These are phyloP conservation scores for Pardosa pseudoannulata DNA, from an alignment of 2,888 invertebrate genomes.

Conservation along the genomic window DNA sequence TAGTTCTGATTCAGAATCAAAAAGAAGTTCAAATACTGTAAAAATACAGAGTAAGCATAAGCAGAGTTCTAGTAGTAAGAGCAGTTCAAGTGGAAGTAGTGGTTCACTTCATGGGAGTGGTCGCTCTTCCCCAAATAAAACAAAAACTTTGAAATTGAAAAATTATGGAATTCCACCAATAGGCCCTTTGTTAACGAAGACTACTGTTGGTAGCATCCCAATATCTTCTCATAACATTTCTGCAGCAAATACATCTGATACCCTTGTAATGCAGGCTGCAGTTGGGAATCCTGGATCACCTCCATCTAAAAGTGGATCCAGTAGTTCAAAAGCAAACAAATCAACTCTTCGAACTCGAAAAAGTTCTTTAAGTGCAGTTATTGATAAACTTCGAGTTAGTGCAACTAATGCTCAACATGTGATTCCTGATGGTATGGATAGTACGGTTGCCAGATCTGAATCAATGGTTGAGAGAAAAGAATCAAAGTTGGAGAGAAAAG, in stretches of 20 bases:
- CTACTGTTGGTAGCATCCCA: constrained; percentile 42
- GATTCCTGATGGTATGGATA: constrained; percentile 51
- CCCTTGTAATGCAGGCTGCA: constrained; percentile 56
- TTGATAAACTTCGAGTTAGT: constrained; percentile 85
- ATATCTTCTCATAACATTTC: constrained; percentile 16
- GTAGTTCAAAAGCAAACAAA: constrained; percentile 62
- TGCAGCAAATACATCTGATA: constrained; percentile 27
- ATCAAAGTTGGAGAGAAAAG: constrained; percentile 66
- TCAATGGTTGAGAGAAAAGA: constrained; percentile 73
- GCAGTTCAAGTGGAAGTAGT: constrained; percentile 40
- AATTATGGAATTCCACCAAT: constrained; percentile 68
- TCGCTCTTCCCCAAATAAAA: constrained; percentile 68
- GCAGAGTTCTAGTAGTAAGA: constrained; percentile 68
- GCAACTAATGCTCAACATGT: constrained; percentile 62
- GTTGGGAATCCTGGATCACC: constrained; percentile 67
- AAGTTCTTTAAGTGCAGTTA: constrained; percentile 84
- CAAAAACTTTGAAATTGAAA: constrained; percentile 73
- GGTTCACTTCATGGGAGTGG: constrained; percentile 58
- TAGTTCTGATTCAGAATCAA: constrained; percentile 59
- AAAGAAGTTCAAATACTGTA: constrained; percentile 39
- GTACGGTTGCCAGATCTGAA: constrained; percentile 70
- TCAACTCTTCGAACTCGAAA: constrained; percentile 61
- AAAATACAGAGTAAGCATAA: constrained; percentile 74
- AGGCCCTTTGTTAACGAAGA: constrained; percentile 61
- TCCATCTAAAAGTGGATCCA: constrained; percentile 56